Base-by-base conservation (phyloP, 2,113 vertebrate species). In the Salvelinus alpinus region DNA sequence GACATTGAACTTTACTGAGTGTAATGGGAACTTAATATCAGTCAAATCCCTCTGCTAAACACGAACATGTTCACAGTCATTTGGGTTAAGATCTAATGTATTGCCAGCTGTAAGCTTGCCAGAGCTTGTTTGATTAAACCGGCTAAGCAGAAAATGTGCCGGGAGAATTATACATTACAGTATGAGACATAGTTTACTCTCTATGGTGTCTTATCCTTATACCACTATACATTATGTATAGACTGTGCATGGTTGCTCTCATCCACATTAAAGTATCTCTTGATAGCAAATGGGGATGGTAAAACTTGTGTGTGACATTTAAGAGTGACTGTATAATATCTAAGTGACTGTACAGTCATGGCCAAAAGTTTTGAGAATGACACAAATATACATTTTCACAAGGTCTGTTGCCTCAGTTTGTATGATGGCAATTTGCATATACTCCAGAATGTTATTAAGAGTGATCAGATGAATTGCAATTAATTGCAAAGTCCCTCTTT, bases 81-180 rank as follows among this genome's bases (percentile, higher is more conserved):
- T 69, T 69, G n/a, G 20, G 34, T 69, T 44, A 22, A 64, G n/a
- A 64, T 64, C 22, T 47, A 18, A 47, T 69, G 67, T 69, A 6
- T 69, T 69, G 18, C 20, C 5, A 44, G 34, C 38, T 44, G 34
- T 38, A 69, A n/a, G 18, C 34, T 16, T n/a, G 18, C 29, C 18
- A 44, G 5, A 69, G 34, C 25, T 5, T 44, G 5, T 69, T 38
- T 69, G 16, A 69, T 38, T 1, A 69, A 47, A 68, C 9, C 1
- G 6, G 1, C 20, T 4, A 5, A 34, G 25, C 34, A 20, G 16
- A n/a, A 44, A 34, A 69, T 34, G 20, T 31, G 9, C 9, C 38
- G 38, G 9, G 38, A 44, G 16, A 16, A 66, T 66, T 29, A 29
- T 18, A 14, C 24, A 16, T 14, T 29, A 66, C 31, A n/a, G 13